A percentile compares a stretch with the other conserved stretches of the same genome.
Evolutionary conservation across 1,140 invertebrate species (phyloP).

Genomic region (Euura lappo): DNA sequence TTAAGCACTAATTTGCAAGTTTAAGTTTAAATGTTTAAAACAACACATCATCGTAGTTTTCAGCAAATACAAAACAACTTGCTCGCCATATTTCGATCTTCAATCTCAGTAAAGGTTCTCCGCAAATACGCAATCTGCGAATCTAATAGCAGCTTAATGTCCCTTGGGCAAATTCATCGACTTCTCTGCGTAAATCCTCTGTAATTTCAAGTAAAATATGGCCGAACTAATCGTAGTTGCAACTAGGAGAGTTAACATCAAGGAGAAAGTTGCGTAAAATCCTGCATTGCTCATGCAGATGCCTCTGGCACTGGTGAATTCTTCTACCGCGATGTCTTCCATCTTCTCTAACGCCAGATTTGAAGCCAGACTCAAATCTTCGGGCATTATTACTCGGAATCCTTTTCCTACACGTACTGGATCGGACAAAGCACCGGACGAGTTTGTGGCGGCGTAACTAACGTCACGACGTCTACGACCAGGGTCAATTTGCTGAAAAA

Average conservation of each 20-base stretch:
- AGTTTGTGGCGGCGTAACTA: constrained; percentile 55
- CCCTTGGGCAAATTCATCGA: constrained; percentile 30
- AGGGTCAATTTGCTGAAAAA: constrained; percentile 65
- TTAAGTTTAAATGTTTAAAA: too few species aligned
- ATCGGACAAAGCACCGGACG: constrained; percentile 55
- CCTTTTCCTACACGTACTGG: constrained; percentile 67
- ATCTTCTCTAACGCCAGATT: constrained; percentile 41
- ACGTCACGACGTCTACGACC: constrained; percentile 63
- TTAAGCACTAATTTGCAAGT: too few species aligned
- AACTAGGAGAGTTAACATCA: constrained; percentile 46
- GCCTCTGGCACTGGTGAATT: constrained; percentile 32
- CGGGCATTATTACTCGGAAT: constrained; percentile 70
- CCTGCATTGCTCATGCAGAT: constrained; percentile 51
- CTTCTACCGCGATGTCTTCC: constrained; percentile 36
- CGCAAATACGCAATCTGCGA: not conserved
- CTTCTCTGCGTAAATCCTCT: constrained; percentile 42
- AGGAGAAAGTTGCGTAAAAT: constrained; percentile 49
- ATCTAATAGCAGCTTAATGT: constrained; percentile 9
- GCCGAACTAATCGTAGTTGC: constrained; percentile 46
- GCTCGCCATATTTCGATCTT: too few species aligned
- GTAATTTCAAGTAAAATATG: constrained; percentile 49
- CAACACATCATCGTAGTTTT: too few species aligned
- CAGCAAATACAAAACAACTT: too few species aligned
- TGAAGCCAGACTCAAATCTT: constrained; percentile 61
- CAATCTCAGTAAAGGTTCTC: not conserved